Base-by-base conservation (phyloP, 2,797 vertebrate species). In the Siniperca obscura region DNA sequence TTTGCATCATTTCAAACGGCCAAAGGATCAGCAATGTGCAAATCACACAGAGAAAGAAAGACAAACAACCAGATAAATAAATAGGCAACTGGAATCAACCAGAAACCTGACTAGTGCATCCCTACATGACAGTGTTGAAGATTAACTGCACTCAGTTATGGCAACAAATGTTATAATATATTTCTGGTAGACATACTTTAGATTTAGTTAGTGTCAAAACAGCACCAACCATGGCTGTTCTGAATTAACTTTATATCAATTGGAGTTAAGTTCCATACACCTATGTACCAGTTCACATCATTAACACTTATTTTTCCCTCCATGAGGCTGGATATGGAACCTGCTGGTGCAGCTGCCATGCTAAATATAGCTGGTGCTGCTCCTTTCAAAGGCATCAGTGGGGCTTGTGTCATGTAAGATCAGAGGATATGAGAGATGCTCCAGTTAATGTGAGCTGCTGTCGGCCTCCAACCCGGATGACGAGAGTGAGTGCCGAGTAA, bases 291-390 rank as follows among this genome's bases (percentile, higher is more conserved):
- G 74, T 83, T 81, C 71, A n/a, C 70, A 79, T 75, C 66, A 84
- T 70, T 85, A 87, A 89, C 75, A 70, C 80, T 53, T 85, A 50
- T 88, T 84, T 87, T 66, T 22, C 84, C 59, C 57, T 46, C 55
- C 36, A 50, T 74, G 40, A 55, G 60, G 68, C 62, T 84, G 86
- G 70, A 88, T 87, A 81, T 64, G 50, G 73, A 88, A 78, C 76
- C 78, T 83, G 74, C 73, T 38, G 62, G 69, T 84, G 77, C 88
- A 92, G 92, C 90, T 92, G 89, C 86, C 64, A 56, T 30, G 76
- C 89, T 94, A 94, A 90, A 94, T 91, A 93, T 93, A 93, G 80
- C 82, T 6, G 72, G 62, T 48, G 78, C 82, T 89, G 81, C 89
- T 94, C 82, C 71, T 90, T 87, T 91, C 86, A 89, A 78, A 87